Conservation (phyloP, 2,113 vertebrate species). For the Cochlearius cochlearius region DNA sequence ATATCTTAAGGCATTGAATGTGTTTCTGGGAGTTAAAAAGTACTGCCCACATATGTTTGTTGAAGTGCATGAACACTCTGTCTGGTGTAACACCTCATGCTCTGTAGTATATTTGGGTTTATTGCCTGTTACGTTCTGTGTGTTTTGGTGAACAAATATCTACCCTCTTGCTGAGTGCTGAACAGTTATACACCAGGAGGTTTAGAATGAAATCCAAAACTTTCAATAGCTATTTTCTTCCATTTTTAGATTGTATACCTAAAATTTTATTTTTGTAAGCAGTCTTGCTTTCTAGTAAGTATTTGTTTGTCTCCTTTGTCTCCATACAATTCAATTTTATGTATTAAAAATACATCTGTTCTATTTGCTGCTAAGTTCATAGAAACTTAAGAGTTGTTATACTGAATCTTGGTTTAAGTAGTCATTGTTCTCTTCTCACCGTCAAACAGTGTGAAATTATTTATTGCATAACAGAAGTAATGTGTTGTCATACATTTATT, state of each 20-base stretch:
- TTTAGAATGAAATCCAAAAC: background rate
- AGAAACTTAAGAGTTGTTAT: background rate
- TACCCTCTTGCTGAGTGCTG: background rate
- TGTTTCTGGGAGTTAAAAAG: background rate
- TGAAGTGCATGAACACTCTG: background rate
- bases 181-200: background rate
- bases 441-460: background rate
- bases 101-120: background rate
- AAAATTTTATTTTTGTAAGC: background rate
- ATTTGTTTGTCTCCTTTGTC: background rate
- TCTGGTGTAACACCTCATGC: background rate
- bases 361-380: background rate
- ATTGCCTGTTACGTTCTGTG: background rate
- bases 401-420: background rate
- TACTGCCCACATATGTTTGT: background rate
- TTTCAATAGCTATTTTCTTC: background rate
- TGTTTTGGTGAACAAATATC: background rate
- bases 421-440: background rate
- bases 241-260: background rate
- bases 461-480: background rate
- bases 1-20: background rate
- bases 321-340: background rate
- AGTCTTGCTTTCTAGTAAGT: background rate
- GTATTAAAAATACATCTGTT: background rate
- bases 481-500: background rate